phyloP scores from a whole-genome alignment of 1,140 invertebrate species.

The Philopotamus ludificatus region DNA sequence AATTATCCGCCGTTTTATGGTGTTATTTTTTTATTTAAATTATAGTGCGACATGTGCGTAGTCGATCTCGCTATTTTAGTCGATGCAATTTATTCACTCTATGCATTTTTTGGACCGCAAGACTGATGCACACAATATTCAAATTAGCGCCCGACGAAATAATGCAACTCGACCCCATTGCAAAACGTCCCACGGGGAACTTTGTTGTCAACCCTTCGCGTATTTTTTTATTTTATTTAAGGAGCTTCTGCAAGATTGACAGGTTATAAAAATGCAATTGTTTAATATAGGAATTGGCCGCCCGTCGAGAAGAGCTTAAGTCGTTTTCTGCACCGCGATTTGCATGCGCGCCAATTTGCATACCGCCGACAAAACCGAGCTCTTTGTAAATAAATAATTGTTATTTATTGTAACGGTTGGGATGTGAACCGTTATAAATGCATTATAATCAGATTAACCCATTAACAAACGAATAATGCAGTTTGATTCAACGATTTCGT shows the following conservation, averaged over 20 bases:
- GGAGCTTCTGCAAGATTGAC: slow-evolving; percentile 25
- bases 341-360: slow-evolving; percentile 12
- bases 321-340: slow-evolving; percentile 24
- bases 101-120: neutral
- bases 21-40: neutral
- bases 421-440: too few relatives aligned
- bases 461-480: too few relatives aligned
- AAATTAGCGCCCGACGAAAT: neutral
- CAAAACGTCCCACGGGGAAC: neutral
- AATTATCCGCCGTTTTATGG: too few relatives aligned
- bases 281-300: slow-evolving; percentile 36
- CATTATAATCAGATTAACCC: too few relatives aligned
- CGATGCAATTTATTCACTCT: neutral
- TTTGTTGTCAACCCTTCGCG: slow-evolving; percentile 4
- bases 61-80: neutral
- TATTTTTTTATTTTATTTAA: too few relatives aligned
- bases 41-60: neutral
- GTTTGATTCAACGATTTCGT: too few relatives aligned
- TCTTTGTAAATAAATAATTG: too few relatives aligned
- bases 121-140: slow-evolving; percentile 11
- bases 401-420: too few relatives aligned
- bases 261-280: slow-evolving; percentile 27
- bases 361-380: too few relatives aligned
- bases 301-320: slow-evolving; percentile 18
- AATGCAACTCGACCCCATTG: neutral